Base-by-base conservation (phyloP, 2,797 vertebrate genomes). In the Xerus rutilus region DNA sequence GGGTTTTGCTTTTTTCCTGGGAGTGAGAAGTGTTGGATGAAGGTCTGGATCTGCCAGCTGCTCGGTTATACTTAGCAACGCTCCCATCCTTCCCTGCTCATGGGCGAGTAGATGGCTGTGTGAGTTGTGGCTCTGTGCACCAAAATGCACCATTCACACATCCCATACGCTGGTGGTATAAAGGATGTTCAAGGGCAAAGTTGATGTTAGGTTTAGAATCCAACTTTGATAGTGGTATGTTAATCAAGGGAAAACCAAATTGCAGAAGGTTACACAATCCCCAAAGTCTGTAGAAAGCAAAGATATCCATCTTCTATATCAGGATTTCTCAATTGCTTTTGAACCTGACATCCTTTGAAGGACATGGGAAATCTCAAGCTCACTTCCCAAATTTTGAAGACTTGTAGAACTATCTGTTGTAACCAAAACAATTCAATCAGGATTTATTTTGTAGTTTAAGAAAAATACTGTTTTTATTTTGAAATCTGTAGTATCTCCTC, bases 71-170 rank as follows among this genome's bases (percentile, higher is more conserved):
- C 17, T 85, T n/a, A 14, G 30, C 9, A 52, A 12, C 10, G 18
- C 0, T 5, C 17, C 7, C 1, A 8, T 2, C 5, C 15, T 57
- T 45, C 3, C 10, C 7, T 0, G 10, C 13, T 79, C 4, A 11
- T 13, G 11, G 52, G 4, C 1, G 17, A 39, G 4, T 35, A 52
- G 35, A 10, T 32, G 9, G 15, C 32, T 52, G 35, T 13, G 2
- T 21, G 28, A 2, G 23, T 47, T 39, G 21, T 93, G 72, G 18
- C 92, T 43, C 73, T 28, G 2, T 62, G 43, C 5, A 10, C 52
- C 6, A 1, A 3, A 13, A 8, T 8, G 52, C 17, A 43, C 25
- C 4, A 14, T 32, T 10, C 32, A 45, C 4, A 32, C 4, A 35
- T n/a, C 45, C 18, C 49, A 1, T 39, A 25, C 23, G 11, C 23